phyloP scores from a whole-genome alignment of 2,888 invertebrate species.

The Dasysyrphus albostriatus region DNA sequence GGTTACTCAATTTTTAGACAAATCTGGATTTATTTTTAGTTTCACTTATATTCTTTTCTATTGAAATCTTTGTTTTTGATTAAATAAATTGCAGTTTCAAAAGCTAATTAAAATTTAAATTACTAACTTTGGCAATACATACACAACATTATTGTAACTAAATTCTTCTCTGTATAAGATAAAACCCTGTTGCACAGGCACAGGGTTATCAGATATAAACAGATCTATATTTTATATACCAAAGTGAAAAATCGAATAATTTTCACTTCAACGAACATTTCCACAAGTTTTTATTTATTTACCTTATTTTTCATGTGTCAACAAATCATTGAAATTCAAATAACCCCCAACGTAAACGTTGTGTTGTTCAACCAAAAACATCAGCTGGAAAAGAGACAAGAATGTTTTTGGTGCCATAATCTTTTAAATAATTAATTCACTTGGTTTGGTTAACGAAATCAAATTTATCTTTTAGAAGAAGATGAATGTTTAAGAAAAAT shows the following conservation, averaged over 20 bases:
- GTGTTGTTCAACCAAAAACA: not conserved
- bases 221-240: not conserved
- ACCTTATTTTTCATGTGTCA: slow-evolving; percentile 21
- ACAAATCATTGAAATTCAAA: slow-evolving; percentile 2
- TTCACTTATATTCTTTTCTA: too few species aligned
- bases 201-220: not conserved
- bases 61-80: too few species aligned
- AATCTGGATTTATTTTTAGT: too few species aligned
- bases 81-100: too few species aligned
- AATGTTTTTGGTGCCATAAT: slow-evolving; percentile 25
- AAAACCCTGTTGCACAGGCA: slow-evolving; percentile 1
- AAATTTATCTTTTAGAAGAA: slow-evolving; percentile 16
- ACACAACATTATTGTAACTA: too few species aligned
- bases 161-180: not conserved
- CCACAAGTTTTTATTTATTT: slow-evolving; percentile 18
- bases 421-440: slow-evolving; percentile 35
- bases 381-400: slow-evolving; percentile 9
- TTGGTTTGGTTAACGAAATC: slow-evolving; percentile 12
- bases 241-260: slow-evolving; percentile 10
- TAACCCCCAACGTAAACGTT: not conserved
- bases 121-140: too few species aligned
- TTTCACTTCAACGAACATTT: not conserved
- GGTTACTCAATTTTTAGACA: too few species aligned
- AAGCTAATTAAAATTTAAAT: too few species aligned
- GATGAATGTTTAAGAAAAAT: not conserved